Percentiles rank a stretch among this genome's conserved stretches.
These are phyloP conservation scores for Triplophysa rosa DNA, from an alignment of 2,113 vertebrate species.

Conservation along the genomic window DNA sequence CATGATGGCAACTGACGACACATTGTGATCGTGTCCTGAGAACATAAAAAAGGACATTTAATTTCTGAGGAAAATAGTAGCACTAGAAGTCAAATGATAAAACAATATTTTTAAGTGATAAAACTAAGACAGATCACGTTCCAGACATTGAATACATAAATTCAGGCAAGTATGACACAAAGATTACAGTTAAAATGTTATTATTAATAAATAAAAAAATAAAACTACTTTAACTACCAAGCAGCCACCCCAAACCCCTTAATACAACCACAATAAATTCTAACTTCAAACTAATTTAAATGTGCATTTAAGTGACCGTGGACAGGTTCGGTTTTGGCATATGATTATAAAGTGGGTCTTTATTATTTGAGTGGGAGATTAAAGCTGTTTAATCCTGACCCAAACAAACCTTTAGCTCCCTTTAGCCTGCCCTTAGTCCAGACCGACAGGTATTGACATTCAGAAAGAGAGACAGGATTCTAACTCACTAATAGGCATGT, in stretches of 20 bases:
- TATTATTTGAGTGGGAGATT: conserved; percentile 22
- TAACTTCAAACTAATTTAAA: too few species aligned
- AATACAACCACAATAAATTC: too few species aligned
- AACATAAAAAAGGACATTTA: neutral
- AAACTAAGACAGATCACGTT: too few species aligned
- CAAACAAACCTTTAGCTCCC: conserved; percentile 12
- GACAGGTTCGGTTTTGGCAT: neutral
- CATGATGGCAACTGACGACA: conserved; percentile 99
- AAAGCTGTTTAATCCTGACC: conserved; percentile 26
- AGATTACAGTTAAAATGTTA: too few species aligned
- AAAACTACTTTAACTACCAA: too few species aligned
- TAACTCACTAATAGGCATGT: neutral
- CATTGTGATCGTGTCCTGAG: conserved; percentile 97
- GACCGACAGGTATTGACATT: conserved; percentile 5
- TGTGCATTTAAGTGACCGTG: conserved; percentile 2
- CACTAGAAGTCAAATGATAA: neutral
- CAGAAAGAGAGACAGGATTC: neutral
- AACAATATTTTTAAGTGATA: too few species aligned
- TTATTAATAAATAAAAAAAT: too few species aligned
- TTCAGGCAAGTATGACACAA: too few species aligned
- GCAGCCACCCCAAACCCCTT: too few species aligned
- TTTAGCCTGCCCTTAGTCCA: neutral
- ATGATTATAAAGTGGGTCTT: neutral
- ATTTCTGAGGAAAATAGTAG: neutral
- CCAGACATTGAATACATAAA: too few species aligned